Conservation (phyloP, 23 tunicate species). For the Phallusia fumigata region DNA sequence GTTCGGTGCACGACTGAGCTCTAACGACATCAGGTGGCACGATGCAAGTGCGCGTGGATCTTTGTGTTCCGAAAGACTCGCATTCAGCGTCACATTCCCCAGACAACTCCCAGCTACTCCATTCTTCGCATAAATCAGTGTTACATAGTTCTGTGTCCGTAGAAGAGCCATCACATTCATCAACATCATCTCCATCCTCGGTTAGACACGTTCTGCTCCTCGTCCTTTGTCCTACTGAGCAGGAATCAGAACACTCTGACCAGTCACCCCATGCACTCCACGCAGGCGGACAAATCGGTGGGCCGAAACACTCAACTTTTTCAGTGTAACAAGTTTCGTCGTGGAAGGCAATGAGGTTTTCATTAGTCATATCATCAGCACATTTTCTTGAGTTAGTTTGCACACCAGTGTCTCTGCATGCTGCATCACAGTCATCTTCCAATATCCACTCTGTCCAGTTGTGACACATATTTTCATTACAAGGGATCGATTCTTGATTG, state of each 20-base stretch:
- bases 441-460: conserved; percentile 29
- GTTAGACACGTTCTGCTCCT: conserved; percentile 15
- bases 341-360: not conserved
- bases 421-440: conserved; percentile 21
- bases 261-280: conserved; percentile 28
- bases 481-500: conserved; percentile 9
- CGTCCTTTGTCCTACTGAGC: conserved; percentile 15
- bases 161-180: not conserved
- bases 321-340: conserved; percentile 8
- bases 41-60: not conserved
- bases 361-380: not conserved
- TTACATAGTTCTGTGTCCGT: not conserved
- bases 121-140: conserved; percentile 19
- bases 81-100: conserved; percentile 31
- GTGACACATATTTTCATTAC: conserved; percentile 30
- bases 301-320: conserved; percentile 7
- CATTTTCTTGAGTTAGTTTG: conserved; percentile 19
- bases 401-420: conserved; percentile 13
- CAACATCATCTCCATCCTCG: conserved; percentile 19
- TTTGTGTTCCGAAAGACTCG: conserved; percentile 16
- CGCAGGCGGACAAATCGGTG: conserved; percentile 36
- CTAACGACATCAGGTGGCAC: not conserved
- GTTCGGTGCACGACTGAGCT: not conserved
- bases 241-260: conserved; percentile 31
- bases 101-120: not conserved